Conservation (phyloP, 2,888 invertebrate genomes). For the Athalia circularis region DNA sequence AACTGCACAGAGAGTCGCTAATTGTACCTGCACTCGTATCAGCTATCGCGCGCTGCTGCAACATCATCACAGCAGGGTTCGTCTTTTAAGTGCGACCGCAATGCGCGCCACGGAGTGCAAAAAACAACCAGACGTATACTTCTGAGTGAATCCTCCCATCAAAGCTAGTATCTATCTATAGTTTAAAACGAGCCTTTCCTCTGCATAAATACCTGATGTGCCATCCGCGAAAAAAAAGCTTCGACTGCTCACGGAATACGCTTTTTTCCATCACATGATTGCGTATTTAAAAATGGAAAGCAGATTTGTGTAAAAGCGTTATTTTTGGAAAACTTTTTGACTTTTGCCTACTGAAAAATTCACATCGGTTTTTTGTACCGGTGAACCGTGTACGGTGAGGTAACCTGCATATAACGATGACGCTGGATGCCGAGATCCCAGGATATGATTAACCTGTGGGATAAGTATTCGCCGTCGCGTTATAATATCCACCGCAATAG, state of each 20-base stretch:
- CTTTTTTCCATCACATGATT: neutral
- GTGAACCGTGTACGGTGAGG: conserved; percentile 24
- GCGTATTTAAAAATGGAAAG: neutral
- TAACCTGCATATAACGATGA: conserved; percentile 29
- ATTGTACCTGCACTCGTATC: neutral
- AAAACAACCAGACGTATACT: no score
- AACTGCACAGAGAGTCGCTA: neutral
- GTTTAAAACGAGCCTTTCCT: no score
- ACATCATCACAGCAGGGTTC: no score
- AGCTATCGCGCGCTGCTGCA: neutral
- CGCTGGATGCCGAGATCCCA: conserved; percentile 1
- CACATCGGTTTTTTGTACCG: neutral
- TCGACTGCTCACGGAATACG: no score
- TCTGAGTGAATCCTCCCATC: no score
- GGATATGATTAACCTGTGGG: conserved; percentile 16
- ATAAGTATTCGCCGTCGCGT: conserved; percentile 29
- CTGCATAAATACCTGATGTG: no score
- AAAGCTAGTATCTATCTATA: no score
- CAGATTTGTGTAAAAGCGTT: neutral
- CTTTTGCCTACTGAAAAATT: conserved; percentile 16
- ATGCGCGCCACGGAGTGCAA: no score
- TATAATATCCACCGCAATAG: conserved; percentile 8
- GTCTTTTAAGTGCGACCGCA: no score
- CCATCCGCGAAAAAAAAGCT: no score
- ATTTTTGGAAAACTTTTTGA: conserved; percentile 7